phyloP scores from a whole-genome alignment of 2,797 vertebrate genomes.

The Malacoraja senta region DNA sequence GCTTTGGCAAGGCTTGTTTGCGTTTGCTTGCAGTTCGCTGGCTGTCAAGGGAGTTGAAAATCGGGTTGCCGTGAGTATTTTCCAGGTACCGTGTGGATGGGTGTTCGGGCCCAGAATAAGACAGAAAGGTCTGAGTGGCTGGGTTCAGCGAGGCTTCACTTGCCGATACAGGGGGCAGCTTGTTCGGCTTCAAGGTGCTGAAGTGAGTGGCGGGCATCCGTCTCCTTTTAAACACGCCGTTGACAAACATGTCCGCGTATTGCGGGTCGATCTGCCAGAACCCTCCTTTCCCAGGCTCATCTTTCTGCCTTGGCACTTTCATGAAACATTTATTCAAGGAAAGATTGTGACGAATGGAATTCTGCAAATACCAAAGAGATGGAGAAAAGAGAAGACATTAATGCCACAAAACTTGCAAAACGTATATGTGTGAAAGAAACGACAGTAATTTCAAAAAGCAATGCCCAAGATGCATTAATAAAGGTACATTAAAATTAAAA shows the following conservation, averaged over 20 bases:
- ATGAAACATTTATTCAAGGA: conserved; percentile 81
- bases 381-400: conserved; percentile 20
- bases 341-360: conserved; percentile 76
- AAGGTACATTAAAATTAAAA: background rate
- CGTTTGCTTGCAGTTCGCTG: conserved; percentile 47
- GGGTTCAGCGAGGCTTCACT: conserved; percentile 36
- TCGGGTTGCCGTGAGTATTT: conserved; percentile 42
- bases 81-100: conserved; percentile 42
- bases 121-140: conserved; percentile 43
- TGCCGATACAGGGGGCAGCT: conserved; percentile 41
- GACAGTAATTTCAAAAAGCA: background rate
- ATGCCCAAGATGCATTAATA: background rate
- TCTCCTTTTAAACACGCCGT: conserved; percentile 72
- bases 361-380: conserved; percentile 52
- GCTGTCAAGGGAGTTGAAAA: background rate
- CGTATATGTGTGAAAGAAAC: background rate
- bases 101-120: background rate
- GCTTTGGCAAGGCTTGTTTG: conserved; percentile 55
- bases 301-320: conserved; percentile 75
- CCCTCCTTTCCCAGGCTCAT: conserved; percentile 74
- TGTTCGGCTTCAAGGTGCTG: conserved; percentile 57
- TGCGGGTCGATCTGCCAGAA: conserved; percentile 77
- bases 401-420: background rate
- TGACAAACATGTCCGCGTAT: conserved; percentile 75
- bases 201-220: conserved; percentile 68